Base-by-base conservation (phyloP, 2,113 vertebrate genomes). In the Leptodactylus fuscus region DNA sequence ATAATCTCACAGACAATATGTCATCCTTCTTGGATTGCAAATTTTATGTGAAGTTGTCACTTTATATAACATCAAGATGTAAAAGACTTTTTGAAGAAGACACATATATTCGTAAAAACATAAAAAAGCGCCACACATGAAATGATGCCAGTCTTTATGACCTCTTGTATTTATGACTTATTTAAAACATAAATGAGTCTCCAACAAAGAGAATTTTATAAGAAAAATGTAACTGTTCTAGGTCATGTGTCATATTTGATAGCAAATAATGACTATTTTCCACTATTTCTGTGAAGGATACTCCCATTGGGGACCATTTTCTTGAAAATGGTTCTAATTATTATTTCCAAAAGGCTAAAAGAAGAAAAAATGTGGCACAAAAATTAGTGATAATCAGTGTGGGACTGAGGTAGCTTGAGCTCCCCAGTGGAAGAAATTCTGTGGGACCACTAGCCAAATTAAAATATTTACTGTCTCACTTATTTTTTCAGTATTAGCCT, bases 141-240 rank as follows among this genome's bases (percentile, higher is more conserved):
- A 69, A 69, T 38, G 16, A 36, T 34, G 15, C 0, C 29, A 36
- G 32, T 20, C 32, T 20, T 15, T 16, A 69, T 38, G 18, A 38
- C 32, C 32, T 69, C 16, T 69, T 69, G 34, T 38, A 69, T 69
- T 69, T 38, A 69, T 69, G 8, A 38, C 32, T 67, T 34, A 16
- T 65, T 65, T 65, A 65, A 65, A 32, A 29, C 27, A 58, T 29
- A 65, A 65, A 65, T 32, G 12, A 65, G 60, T 67, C 62, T 36
- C 32, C 13, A 67, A 34, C 34, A 16, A 67, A 29, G 3, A 32
- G 27, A 65, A 65, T 32, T 67, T 67, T 34, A 34, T 27, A 62
- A 55, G n/a, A 62, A 27, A 29, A 55, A 55, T 55, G 51, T 20
- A 55, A 55, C 4, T 9, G 55, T 58, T 58, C 8, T 10, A 58